Base-by-base conservation (phyloP, 2,113 vertebrate genomes). In the Sigmodon hispidus region DNA sequence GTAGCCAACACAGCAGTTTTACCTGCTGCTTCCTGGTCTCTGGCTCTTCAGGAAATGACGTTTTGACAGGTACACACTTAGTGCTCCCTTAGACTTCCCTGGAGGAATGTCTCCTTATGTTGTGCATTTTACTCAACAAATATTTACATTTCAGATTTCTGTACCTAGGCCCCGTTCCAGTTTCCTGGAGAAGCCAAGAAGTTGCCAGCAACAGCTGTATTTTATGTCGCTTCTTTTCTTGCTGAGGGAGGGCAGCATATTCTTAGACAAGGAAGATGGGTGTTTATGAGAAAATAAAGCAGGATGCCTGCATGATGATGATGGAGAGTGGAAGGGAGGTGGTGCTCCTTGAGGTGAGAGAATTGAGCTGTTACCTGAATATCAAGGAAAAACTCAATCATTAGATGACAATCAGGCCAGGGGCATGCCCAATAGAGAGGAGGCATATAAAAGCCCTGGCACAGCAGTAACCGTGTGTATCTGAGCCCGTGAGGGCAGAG, bases 301-400 rank as follows among this genome's bases (percentile, higher is more conserved):
- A 10, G 26, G 52, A 19, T 26, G 3, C 7, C 0, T 21, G 7
- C 17, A 11, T 0, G 7, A 43, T 11, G 70, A 16, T 0, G 1
- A 7, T 31, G 43, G 4, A 15, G 3, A 34, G 21, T 0, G 31
- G 80, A 52, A 34, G 43, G 55, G 12, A 29, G 88, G 34, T 31
- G 43, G 31, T 17, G 9, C 72, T 63, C 73, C 40, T 0, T 31
- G 17, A 34, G 50, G 22, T 36, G 17, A 36, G 65, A 65, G 50
- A 15, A 4, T 12, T 13, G 21, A 24, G 4, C 9, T 0, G 3
- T 75, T 40, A 11, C n/a, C 9, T 11, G 31, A 26, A 45, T 26
- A 19, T 9, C 15, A 31, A 67, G 61, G 29, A 76, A 40, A 40
- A 31, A 67, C 24, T 26, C 1, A 48, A 4, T 10, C 45, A 65